Base-by-base conservation (phyloP, 2,113 vertebrate species). In the Campylorhamphus procurvoides region DNA sequence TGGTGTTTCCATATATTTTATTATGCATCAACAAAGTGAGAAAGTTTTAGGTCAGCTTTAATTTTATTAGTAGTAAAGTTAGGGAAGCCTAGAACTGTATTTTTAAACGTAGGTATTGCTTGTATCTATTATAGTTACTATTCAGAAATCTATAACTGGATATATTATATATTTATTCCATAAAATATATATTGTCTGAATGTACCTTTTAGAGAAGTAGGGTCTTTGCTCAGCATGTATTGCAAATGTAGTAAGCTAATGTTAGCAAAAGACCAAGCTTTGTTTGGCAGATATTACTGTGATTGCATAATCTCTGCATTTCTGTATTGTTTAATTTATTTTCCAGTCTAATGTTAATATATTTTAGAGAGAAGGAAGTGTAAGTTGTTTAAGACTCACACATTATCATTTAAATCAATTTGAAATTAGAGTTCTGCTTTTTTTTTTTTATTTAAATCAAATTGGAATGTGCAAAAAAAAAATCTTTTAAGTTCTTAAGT, bases 161-260 rank as follows among this genome's bases (percentile, higher is more conserved):
- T 98, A 96, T 97, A 97, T 95, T 96, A 76, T 97, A 97, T 98
- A 98, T 98, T 98, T 98, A 98, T 98, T 97, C 94, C 75, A 97
- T 88, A 96, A 94, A 97, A 91, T 95, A 97, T 97, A 93, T 98
- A 97, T 97, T 97, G 97, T 98, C 92, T 97, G 96, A 98, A 86
- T 97, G 93, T 97, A 97, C 84, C 92, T 96, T 92, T 96, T 97
- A 95, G 95, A 97, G 91, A 97, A 85, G 75, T 97, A 97, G 94
- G 96, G 84, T 97, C 90, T 98, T 97, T 97, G 88, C 96, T 97
- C 97, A 95, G 94, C 97, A 96, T 97, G 82, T 80, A 80, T 97
- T 98, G 90, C 79, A 92, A 87, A 91, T 93, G 92, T 97, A 91
- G 96, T 97, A 95, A 97, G 94, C 96, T 87, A 95, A 94, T 80